Evolutionary conservation across 1,140 invertebrate species (phyloP).

Genomic region (Brachionus paranguensis): DNA sequence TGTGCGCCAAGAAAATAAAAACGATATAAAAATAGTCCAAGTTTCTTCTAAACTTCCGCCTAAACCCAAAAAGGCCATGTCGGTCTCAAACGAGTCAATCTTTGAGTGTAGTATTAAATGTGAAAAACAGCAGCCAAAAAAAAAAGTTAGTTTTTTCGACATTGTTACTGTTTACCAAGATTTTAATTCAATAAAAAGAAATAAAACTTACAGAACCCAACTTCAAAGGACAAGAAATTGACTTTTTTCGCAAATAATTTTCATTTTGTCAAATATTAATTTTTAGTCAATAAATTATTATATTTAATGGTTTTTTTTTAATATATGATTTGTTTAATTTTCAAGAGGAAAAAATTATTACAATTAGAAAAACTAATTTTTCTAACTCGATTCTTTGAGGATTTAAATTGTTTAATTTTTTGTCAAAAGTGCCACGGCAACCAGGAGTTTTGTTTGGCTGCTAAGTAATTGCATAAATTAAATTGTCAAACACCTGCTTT

Average conservation of each 20-base stretch:
- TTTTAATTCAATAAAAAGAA: not conserved
- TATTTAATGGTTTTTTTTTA: not conserved
- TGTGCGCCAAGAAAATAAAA: not conserved
- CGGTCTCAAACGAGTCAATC: not conserved
- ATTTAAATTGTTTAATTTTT: slow-evolving; percentile 2
- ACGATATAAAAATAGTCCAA: not conserved
- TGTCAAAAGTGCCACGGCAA: not conserved
- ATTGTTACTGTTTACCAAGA: not conserved
- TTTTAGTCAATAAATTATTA: not conserved
- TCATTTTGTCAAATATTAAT: not conserved
- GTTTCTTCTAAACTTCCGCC: not conserved
- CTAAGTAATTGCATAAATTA: slow-evolving; percentile 23
- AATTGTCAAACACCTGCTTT: not conserved
- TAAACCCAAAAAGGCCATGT: not conserved
- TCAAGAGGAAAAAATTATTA: not conserved
- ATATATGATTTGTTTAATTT: not conserved
- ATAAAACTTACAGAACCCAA: not conserved
- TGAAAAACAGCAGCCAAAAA: not conserved
- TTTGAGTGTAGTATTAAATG: not conserved
- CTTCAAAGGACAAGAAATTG: not conserved
- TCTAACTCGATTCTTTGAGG: not conserved
- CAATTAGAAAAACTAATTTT: not conserved
- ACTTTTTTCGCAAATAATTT: not conserved
- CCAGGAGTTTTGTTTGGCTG: slow-evolving; percentile 9
- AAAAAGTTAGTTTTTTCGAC: not conserved